Conservation (phyloP, 2,888 invertebrate species). For the Brenthis ino region DNA sequence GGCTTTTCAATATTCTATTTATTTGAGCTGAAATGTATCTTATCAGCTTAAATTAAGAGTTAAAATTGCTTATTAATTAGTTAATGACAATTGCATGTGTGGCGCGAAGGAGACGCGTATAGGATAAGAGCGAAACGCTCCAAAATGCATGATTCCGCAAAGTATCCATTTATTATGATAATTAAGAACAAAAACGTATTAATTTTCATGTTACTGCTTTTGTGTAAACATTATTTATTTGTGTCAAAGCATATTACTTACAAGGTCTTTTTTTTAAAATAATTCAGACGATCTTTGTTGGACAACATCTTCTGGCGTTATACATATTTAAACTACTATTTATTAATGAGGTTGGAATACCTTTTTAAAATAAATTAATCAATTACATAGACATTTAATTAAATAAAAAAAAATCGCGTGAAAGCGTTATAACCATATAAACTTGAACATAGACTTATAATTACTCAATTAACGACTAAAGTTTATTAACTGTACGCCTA, state of each 20-base stretch:
- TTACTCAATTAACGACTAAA: slow-evolving; percentile 24
- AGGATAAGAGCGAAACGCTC: slow-evolving; percentile 55
- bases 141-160: slow-evolving; percentile 66
- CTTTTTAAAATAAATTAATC: background rate
- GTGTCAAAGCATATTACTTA: slow-evolving; percentile 2
- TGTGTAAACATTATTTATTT: slow-evolving; percentile 33
- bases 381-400: background rate
- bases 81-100: slow-evolving; percentile 66
- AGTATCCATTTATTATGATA: slow-evolving; percentile 71
- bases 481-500: slow-evolving; percentile 24
- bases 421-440: slow-evolving; percentile 5
- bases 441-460: slow-evolving; percentile 12
- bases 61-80: slow-evolving; percentile 67
- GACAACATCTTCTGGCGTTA: background rate
- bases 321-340: background rate
- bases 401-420: background rate
- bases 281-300: background rate
- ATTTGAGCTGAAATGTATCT: slow-evolving; percentile 60
- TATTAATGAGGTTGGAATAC: no score
- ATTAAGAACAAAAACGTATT: slow-evolving; percentile 69
- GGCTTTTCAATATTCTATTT: slow-evolving; percentile 58
- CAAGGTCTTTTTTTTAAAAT: background rate
- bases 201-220: slow-evolving; percentile 51
- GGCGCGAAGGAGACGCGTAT: slow-evolving; percentile 54
- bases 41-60: slow-evolving; percentile 56